These are phyloP conservation scores for Delphinus delphis DNA, from an alignment of 2,113 vertebrate genomes.

Conservation along the genomic window DNA sequence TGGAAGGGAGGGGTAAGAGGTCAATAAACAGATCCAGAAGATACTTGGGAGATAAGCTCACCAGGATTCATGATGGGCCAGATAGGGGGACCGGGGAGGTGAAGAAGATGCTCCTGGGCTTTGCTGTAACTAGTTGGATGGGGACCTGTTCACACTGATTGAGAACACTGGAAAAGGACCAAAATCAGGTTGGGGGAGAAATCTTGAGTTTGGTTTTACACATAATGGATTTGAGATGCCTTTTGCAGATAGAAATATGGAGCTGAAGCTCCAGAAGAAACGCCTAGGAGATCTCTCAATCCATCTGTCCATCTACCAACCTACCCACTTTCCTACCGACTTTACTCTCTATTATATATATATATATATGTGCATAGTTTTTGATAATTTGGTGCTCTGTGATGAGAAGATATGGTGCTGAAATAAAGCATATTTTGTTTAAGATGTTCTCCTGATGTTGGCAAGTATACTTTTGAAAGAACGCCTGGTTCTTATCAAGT, in stretches of 20 bases:
- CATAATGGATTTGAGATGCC: neutral
- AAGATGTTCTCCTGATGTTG: neutral
- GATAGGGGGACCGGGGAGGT: neutral
- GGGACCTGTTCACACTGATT: neutral
- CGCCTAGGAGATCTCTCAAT: neutral
- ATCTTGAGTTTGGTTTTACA: neutral
- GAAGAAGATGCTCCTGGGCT: neutral
- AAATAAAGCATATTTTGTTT: neutral
- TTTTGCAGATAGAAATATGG: neutral
- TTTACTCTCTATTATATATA: neutral
- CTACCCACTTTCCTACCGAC: neutral
- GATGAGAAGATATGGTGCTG: neutral
- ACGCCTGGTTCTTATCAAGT: neutral
- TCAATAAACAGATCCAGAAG: neutral
- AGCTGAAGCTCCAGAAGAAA: neutral
- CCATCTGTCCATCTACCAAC: neutral
- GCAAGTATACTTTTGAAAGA: neutral
- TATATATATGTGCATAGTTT: neutral
- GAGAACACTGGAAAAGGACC: neutral
- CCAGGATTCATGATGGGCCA: neutral
- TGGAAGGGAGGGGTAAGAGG: fast-evolving
- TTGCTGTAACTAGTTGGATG: neutral
- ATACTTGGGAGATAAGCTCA: neutral
- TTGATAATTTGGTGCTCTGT: neutral
- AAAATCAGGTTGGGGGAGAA: neutral